Conservation (phyloP, 2,113 vertebrate genomes). For the Tiliqua scincoides region DNA sequence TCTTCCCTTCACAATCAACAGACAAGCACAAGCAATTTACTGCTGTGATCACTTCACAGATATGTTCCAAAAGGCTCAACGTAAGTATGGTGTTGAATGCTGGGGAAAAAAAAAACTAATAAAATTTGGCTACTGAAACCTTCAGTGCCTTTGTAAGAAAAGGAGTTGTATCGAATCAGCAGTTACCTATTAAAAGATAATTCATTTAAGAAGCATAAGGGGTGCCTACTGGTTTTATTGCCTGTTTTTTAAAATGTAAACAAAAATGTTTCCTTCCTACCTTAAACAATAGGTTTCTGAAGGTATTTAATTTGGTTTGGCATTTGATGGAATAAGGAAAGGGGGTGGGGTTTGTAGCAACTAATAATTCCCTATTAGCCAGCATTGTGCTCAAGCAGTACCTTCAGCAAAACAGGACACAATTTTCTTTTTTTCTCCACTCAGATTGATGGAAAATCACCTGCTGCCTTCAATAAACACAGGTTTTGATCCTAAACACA, state of each 20-base stretch:
- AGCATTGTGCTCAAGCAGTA: slow-evolving; percentile 13
- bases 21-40: slow-evolving; percentile 75
- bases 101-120: not conserved
- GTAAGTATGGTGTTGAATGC: slow-evolving; percentile 33
- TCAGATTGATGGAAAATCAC: slow-evolving; percentile 66
- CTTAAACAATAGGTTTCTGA: slow-evolving; percentile 39
- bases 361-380: slow-evolving; percentile 49
- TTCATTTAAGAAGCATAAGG: slow-evolving; percentile 30
- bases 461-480: slow-evolving; percentile 58
- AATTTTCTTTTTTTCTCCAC: slow-evolving; percentile 32
- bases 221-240: slow-evolving; percentile 34
- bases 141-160: slow-evolving; percentile 33
- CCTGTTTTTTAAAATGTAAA: slow-evolving; percentile 36
- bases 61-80: slow-evolving; percentile 54
- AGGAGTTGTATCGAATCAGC: slow-evolving; percentile 29
- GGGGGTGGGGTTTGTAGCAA: slow-evolving; percentile 48
- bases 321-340: slow-evolving; percentile 19
- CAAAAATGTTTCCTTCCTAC: slow-evolving; percentile 32
- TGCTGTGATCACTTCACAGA: slow-evolving; percentile 67
- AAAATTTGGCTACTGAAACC: slow-evolving; percentile 51
- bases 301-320: slow-evolving; percentile 45
- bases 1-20: slow-evolving; percentile 64
- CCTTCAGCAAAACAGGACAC: slow-evolving; percentile 35
- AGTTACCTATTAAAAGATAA: slow-evolving; percentile 45
- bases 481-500: slow-evolving; percentile 48